phyloP scores from a whole-genome alignment of 2,797 vertebrate genomes.

The Tolypeutes matacus region DNA sequence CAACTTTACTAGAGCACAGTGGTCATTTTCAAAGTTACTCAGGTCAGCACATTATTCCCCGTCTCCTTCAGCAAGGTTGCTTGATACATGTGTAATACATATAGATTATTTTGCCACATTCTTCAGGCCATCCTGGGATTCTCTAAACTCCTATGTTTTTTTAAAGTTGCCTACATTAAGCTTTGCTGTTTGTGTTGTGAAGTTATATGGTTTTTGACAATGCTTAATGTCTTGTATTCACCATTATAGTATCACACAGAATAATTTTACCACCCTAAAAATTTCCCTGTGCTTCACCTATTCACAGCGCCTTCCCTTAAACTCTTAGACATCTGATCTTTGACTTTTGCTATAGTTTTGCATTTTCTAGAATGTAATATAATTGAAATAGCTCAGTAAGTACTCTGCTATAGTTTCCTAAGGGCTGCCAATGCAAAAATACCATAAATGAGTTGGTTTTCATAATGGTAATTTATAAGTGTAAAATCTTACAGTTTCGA shows the following conservation, averaged over 20 bases:
- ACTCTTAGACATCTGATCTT: neutral
- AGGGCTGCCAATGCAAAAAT: no score
- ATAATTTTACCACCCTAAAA: neutral
- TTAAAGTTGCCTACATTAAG: neutral
- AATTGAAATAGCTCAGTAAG: no score
- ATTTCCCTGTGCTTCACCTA: neutral
- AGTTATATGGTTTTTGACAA: neutral
- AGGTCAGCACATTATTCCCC: neutral
- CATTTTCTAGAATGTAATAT: neutral
- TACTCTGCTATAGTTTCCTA: no score
- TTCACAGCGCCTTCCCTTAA: neutral
- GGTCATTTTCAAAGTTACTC: neutral
- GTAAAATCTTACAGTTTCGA: no score
- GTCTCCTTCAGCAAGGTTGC: neutral
- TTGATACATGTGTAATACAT: neutral
- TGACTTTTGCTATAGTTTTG: neutral
- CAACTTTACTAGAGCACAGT: neutral
- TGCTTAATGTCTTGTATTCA: neutral
- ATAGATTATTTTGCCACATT: neutral
- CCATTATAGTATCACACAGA: no score
- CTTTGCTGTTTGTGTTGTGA: neutral
- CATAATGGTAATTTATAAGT: no score
- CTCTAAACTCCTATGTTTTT: neutral
- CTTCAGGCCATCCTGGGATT: neutral
- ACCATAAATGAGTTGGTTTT: no score